phyloP scores from a whole-genome alignment of 2,797 vertebrate genomes.

The Sebastes elongatus region DNA sequence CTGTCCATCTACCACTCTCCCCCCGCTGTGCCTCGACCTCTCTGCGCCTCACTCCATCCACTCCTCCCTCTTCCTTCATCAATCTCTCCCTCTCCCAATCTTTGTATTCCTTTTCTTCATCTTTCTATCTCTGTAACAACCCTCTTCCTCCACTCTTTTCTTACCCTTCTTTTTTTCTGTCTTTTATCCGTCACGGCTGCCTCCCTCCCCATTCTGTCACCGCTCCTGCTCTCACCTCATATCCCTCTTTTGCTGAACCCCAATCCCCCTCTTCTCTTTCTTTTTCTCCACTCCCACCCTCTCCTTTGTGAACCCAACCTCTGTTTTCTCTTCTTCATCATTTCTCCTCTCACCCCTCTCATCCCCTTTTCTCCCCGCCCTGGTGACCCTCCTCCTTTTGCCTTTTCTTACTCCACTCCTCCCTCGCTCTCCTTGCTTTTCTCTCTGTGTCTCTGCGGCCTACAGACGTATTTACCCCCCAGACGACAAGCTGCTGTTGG shows the following conservation, averaged over 20 bases:
- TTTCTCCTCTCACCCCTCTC: slow-evolving; percentile 31
- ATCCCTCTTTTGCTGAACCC: slow-evolving; percentile 25
- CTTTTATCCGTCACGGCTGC: slow-evolving; percentile 8
- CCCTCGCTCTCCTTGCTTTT: slow-evolving; percentile 54
- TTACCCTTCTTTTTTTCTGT: neutral
- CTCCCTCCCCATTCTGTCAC: slow-evolving; percentile 18
- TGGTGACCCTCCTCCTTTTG: slow-evolving; percentile 44
- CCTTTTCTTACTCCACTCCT: slow-evolving; percentile 38
- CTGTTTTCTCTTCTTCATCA: slow-evolving; percentile 9
- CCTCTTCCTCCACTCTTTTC: neutral
- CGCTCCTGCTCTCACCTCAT: slow-evolving; percentile 28
- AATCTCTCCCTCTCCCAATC: neutral
- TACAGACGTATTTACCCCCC: slow-evolving; percentile 98
- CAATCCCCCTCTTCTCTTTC: neutral
- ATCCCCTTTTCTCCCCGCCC: slow-evolving; percentile 18
- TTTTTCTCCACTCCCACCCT: neutral
- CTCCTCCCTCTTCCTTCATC: slow-evolving; percentile 1
- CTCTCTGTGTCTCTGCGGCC: slow-evolving; percentile 60
- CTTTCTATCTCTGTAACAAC: neutral
- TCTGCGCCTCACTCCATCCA: slow-evolving; percentile 23
- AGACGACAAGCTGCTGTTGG: slow-evolving; percentile 96
- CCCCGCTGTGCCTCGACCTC: slow-evolving; percentile 47
- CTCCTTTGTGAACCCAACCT: slow-evolving; percentile 5
- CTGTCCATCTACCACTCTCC: slow-evolving; percentile 15
- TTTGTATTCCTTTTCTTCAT: slow-evolving; percentile 19